Evolutionary conservation across 2,113 vertebrate species (phyloP).

Genomic region (Limanda limanda): DNA sequence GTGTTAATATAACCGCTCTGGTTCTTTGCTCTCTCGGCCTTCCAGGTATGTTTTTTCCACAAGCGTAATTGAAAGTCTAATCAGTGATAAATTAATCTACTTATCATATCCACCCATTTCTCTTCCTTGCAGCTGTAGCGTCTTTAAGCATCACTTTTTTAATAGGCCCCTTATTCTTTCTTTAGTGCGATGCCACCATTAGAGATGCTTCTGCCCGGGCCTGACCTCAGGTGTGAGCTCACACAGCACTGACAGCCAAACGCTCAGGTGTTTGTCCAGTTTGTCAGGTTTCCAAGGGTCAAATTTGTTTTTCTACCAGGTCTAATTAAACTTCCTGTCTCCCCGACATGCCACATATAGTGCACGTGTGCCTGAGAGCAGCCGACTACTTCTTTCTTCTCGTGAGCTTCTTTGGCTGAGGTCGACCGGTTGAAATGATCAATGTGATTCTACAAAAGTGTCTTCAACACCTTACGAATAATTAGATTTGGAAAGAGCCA

Average conservation of each 20-base stretch:
- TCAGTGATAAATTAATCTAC: constrained; percentile 9
- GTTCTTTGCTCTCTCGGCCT: neutral
- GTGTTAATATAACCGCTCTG: neutral
- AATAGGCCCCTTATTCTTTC: constrained; percentile 6
- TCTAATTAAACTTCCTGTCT: constrained; percentile 36
- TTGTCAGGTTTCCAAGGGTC: neutral
- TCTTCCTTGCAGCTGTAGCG: neutral
- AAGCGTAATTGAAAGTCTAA: constrained; percentile 22
- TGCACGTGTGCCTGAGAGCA: neutral
- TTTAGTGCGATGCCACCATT: constrained; percentile 30
- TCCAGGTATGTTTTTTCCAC: constrained; percentile 11
- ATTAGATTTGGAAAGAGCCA: no score
- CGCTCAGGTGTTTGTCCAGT: neutral
- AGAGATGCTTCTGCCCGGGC: neutral
- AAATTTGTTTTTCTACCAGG: constrained; percentile 33
- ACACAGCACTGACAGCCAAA: neutral
- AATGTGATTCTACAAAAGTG: no score
- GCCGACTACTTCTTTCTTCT: no score
- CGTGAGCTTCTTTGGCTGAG: no score
- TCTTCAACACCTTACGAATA: no score
- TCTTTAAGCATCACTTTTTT: constrained; percentile 24
- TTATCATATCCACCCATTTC: constrained; percentile 6
- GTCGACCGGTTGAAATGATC: no score
- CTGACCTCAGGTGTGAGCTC: constrained; percentile 9
- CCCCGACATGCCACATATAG: constrained; percentile 32